Evolutionary conservation across 2,797 vertebrate genomes (phyloP), one percentile per base, ranked within the genome.

Genomic region (Manis crassicaudata): DNA sequence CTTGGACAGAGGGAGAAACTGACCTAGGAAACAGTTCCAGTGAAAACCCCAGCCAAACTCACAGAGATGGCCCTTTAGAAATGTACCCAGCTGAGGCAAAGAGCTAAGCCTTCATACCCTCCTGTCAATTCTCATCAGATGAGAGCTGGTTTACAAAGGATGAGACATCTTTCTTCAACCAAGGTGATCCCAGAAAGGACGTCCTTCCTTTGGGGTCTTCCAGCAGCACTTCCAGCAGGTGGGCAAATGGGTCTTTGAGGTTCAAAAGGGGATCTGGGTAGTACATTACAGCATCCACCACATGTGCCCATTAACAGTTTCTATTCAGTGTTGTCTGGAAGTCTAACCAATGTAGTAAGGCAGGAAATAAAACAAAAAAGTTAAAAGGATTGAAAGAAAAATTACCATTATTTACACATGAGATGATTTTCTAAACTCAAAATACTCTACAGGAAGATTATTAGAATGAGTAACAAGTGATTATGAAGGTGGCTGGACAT

Each of bases 391-490:
- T 54, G 32, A 85, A 89, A 73, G 65, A 65, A 85, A 25, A 40
- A 77, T 21, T 76, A 7, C 27, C 52, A 54, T 46, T 70, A 72
- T 75, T 82, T 54, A 63, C 54, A 94, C 17, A 89, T 84, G 35
- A 93, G 62, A 72, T n/a, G 52, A 68, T n/a, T 85, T 37, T 23
- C n/a, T 92, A 50, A 84, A 95, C 29, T 52, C 20, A 52, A 87
- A 77, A 60, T 68, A 88, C n/a, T 56, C n/a, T 86, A 87, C 7
- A 40, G 50, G 6, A 76, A 86, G 40, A 65, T 87, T 89, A 58
- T 73, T 87, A 54, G 10, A 68, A 92, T 72, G 17, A 85, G 84
- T 96, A 80, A 94, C 70, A 79, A 43, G 32, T 73, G 17, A 90
- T 88, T 62, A 52, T 75, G 60, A 90, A 95, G 94, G 72, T 43